Evolutionary conservation across 2,797 vertebrate species (phyloP), one percentile per base, ranked within the genome.

Genomic region (Falco berigora): DNA sequence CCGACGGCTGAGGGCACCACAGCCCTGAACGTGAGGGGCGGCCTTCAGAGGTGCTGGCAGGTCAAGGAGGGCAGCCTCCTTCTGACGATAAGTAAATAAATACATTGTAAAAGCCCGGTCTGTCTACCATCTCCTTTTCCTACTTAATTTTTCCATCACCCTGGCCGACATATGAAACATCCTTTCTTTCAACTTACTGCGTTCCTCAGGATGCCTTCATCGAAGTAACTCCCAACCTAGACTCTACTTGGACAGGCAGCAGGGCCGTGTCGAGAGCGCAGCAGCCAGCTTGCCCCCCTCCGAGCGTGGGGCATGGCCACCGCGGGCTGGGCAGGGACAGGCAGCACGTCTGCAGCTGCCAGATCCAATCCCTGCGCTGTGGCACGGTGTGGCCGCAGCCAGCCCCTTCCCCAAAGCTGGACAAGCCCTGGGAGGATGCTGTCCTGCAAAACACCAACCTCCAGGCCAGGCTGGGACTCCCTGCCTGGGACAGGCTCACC

Each of bases 341-440:
- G 63, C 53, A 73, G 40, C 27, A 5, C 32, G 63, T 24, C 28
- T 36, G 44, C 62, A 56, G 49, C 72, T 69, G 75, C 78, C 0
- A 0, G 30, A 34, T n/a, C 40, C 12, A 4, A 19, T 21, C 47
- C 32, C 68, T 44, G 52, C 74, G 9, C 42, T 5, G 12, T 2
- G 9, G 46, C 27, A 78, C 16, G 0, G 2, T 3, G 67, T 27
- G 44, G 58, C 6, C 3, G 5, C 47, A 44, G 76, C 44, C 6
- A 0, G 38, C 7, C 17, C 8, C 0, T 22, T 14, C 46, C 71
- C 50, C 5, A 1, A 50, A 73, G 46, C 47, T 7, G 2, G 32
- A 46, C 9, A 46, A 78, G 75, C n/a, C 72, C 72, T 12, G 24
- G 36, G 34, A 92, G 12, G 82, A 82, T 32, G n/a, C 10, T 66